Base-by-base conservation (phyloP, 2,797 vertebrate species). In the Enteromius trimaculatus region DNA sequence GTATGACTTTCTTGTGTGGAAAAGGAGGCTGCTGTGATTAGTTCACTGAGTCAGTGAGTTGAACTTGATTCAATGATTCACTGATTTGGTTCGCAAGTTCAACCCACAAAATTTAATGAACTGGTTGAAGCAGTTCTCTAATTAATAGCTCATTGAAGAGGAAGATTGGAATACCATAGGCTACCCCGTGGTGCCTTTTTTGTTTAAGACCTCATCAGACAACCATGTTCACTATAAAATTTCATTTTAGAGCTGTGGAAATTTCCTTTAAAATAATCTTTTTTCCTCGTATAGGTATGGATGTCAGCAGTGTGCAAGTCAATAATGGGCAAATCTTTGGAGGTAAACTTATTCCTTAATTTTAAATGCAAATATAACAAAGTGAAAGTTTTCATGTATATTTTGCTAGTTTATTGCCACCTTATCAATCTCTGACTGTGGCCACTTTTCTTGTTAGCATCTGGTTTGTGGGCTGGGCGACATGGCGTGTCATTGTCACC, bases 381-480 rank as follows among this genome's bases (percentile, higher is more conserved):
- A 34, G 19, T 72, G 13, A 72, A 62, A 16, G 26, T 19, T 74
- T 81, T 44, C 4, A 34, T 16, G 47, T 34, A 17, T n/a, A 39
- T 60, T 26, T 11, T 51, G 42, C 8, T 49, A 49, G 16, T 16
- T 44, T 77, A 44, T 7, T 17, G 42, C 37, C 70, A 51, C 39
- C 23, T 11, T 60, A 58, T 79, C 29, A 82, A 58, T 49, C 42
- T 64, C 8, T 29, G 34, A 53, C 77, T 39, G 19, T 47, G 39
- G n/a, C 29, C 49, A 70, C 75, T 51, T 69, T 68, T 80, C 84
- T 82, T 84, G 42, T 78, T 84, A 84, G 51, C 66, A 31, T 68
- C 47, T 47, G 53, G 39, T 68, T 87, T 84, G 82, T 77, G 65
- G 83, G 80, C 51, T 84, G 69, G 71, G 66, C 53, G 72, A 82